phyloP scores from a whole-genome alignment of 2,797 vertebrate genomes.

The Crotalus adamanteus region DNA sequence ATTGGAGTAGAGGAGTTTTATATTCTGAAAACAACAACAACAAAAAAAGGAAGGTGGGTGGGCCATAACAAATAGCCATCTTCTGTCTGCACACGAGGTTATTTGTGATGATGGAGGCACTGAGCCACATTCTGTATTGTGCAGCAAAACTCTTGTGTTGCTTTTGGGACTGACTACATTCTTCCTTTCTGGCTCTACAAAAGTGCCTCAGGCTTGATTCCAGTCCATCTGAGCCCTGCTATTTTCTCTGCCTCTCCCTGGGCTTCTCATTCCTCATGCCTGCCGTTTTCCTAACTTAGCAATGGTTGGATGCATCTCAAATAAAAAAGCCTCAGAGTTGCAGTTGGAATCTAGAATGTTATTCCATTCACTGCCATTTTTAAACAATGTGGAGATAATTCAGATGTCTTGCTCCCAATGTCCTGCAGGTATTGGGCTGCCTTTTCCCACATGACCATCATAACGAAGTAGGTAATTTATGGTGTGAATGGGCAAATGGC shows the following conservation, averaged over 20 bases:
- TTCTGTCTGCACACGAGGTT: not conserved
- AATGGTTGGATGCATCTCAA: not conserved
- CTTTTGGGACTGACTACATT: not conserved
- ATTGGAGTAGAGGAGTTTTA: not conserved
- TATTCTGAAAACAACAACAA: not conserved
- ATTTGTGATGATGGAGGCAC: not conserved
- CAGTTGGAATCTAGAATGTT: not conserved
- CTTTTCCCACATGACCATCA: not conserved
- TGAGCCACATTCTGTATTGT: not conserved
- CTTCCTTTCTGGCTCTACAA: not conserved
- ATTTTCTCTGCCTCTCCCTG: not conserved
- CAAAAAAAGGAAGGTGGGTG: not conserved
- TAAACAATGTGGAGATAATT: not conserved
- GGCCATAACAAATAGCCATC: not conserved
- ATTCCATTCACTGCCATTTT: not conserved
- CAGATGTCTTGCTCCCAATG: not conserved
- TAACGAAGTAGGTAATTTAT: not conserved
- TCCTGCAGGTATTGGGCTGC: not conserved
- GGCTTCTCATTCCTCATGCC: not conserved
- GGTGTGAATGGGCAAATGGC: not conserved
- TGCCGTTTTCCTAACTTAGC: not conserved
- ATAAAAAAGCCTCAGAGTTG: not conserved
- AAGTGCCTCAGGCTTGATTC: not conserved
- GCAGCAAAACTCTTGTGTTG: not conserved
- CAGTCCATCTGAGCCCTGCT: not conserved